phyloP scores from a whole-genome alignment of 2,797 vertebrate genomes.

The Pipistrellus pipistrellus region DNA sequence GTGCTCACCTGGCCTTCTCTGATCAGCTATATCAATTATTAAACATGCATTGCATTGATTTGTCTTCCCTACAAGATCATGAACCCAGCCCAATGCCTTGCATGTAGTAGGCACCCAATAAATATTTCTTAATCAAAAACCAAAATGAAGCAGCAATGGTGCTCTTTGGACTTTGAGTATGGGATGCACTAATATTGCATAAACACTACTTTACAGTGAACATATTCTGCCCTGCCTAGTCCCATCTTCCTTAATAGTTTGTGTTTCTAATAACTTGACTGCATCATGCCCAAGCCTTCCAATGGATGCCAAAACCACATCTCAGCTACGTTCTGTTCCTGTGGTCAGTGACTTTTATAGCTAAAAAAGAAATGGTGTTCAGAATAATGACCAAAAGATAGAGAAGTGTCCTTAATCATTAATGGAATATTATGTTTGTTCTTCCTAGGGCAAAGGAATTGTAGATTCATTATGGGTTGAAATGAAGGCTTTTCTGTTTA shows the following conservation, averaged over 20 bases:
- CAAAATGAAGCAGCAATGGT: neutral
- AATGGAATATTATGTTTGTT: neutral
- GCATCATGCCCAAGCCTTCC: neutral
- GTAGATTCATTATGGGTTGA: neutral
- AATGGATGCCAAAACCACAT: neutral
- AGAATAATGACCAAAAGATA: neutral
- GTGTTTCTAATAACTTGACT: neutral
- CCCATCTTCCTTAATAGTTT: neutral
- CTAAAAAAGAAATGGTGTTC: neutral
- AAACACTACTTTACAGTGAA: neutral
- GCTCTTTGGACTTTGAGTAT: neutral
- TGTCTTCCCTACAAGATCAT: neutral
- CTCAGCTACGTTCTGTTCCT: neutral
- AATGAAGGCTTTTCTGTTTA: constrained; percentile 15
- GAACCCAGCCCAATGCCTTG: neutral
- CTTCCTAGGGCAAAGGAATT: neutral
- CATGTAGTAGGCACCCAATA: neutral
- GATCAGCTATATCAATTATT: neutral
- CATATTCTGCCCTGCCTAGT: neutral
- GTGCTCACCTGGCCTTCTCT: neutral
- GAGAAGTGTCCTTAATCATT: neutral
- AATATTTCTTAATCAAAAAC: neutral
- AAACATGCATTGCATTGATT: neutral
- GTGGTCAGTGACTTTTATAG: neutral
- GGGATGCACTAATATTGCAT: neutral